These are phyloP conservation scores for Xestia rhomboidea DNA, from an alignment of 2,888 invertebrate species.

Conservation along the genomic window DNA sequence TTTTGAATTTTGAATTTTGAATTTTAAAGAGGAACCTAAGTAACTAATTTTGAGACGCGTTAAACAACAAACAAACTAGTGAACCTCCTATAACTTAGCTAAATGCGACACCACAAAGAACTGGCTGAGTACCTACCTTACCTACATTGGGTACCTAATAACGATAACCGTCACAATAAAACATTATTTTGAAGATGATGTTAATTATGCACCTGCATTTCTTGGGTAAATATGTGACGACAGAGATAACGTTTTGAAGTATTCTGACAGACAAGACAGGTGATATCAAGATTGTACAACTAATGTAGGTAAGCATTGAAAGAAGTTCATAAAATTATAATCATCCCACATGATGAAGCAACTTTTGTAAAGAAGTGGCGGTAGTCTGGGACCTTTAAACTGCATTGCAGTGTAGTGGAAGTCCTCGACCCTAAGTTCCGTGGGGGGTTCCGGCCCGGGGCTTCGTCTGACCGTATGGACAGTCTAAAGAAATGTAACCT, in stretches of 20 bases:
- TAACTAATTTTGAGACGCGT: not conserved
- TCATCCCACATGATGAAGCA: not conserved
- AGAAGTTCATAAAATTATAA: conserved; percentile 10
- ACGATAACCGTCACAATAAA: not conserved
- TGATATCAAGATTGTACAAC: conserved; percentile 32
- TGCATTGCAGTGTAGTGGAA: not conserved
- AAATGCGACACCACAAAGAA: not conserved
- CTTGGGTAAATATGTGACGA: conserved; percentile 32
- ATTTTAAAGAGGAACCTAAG: not conserved
- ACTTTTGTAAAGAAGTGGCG: not conserved
- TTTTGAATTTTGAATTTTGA: too few species aligned
- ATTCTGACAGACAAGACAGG: conserved; percentile 29
- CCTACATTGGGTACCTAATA: not conserved
- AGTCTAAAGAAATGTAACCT: not conserved
- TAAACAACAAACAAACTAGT: not conserved
- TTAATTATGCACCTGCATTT: conserved; percentile 30
- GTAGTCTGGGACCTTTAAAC: not conserved
- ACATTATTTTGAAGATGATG: conserved; percentile 10
- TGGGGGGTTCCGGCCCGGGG: not conserved
- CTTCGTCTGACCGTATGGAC: not conserved
- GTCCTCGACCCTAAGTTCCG: not conserved
- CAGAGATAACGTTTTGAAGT: conserved; percentile 47
- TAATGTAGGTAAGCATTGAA: conserved; percentile 22
- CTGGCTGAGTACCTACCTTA: not conserved
- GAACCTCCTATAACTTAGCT: not conserved